Conservation (phyloP, 2,797 vertebrate genomes). For the Pampus argenteus region DNA sequence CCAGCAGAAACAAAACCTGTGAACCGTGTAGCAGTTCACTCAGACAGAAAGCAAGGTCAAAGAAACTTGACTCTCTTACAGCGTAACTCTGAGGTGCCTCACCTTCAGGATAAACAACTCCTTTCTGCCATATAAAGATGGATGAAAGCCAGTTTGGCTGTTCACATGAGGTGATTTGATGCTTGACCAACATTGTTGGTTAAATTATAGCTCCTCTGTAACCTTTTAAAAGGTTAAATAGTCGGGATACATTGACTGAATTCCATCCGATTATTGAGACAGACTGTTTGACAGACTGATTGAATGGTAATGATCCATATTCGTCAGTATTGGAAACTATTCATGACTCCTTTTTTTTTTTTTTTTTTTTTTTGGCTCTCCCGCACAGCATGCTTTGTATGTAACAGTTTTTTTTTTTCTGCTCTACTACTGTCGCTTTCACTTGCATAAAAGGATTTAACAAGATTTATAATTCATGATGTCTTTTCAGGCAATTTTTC, state of each 20-base stretch:
- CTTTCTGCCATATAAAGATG: not conserved
- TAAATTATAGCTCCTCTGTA: not conserved
- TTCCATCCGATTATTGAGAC: not conserved
- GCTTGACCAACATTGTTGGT: not conserved
- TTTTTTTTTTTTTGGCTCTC: slow-evolving; percentile 26
- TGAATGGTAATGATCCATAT: slow-evolving; percentile 14
- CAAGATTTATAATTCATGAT: slow-evolving; percentile 56
- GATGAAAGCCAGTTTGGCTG: slow-evolving; percentile 13
- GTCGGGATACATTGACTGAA: not conserved
- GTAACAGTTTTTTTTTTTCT: slow-evolving; percentile 24
- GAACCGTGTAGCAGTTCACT: slow-evolving; percentile 59
- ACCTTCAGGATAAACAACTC: slow-evolving; percentile 41
- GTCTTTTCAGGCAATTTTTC: slow-evolving; percentile 33
- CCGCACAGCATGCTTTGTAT: slow-evolving; percentile 20
- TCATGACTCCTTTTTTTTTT: slow-evolving; percentile 35
- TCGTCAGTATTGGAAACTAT: slow-evolving; percentile 34
- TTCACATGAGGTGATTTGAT: slow-evolving; percentile 6
- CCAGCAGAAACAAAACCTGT: slow-evolving; percentile 61
- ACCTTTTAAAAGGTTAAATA: not conserved
- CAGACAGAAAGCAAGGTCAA: slow-evolving; percentile 57
- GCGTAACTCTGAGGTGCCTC: slow-evolving; percentile 16
- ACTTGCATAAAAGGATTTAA: slow-evolving; percentile 49
- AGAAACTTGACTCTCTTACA: slow-evolving; percentile 38
- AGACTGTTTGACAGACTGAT: not conserved
- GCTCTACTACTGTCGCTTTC: slow-evolving; percentile 4